phyloP scores from a whole-genome alignment of 1,140 invertebrate species.

The Zeugodacus cucurbitae region DNA sequence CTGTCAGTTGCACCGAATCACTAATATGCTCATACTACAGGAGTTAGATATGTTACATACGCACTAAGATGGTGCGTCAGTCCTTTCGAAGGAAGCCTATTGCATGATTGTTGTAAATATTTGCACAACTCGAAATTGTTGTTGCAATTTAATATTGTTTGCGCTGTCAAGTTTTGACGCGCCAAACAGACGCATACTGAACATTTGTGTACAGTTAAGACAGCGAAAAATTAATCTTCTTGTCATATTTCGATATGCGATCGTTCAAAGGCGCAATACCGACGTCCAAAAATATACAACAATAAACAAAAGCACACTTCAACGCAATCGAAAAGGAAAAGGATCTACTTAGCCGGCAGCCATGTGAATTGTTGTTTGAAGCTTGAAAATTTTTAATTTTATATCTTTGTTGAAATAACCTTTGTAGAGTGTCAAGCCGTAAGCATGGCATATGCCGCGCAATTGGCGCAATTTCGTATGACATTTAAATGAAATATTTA shows the following conservation, averaged over 20 bases:
- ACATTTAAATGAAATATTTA: constrained; percentile 17
- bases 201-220: not conserved
- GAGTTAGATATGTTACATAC: not conserved
- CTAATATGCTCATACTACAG: not conserved
- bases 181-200: not conserved
- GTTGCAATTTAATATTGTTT: constrained; percentile 1
- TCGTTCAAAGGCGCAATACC: not conserved
- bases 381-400: not conserved
- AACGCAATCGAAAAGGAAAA: not conserved
- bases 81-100: not conserved
- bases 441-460: not conserved
- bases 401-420: not conserved
- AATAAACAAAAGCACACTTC: not conserved
- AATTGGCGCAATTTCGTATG: not conserved
- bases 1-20: not conserved
- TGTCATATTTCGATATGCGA: constrained; percentile 5
- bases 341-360: not conserved
- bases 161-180: not conserved
- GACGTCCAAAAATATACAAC: not conserved
- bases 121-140: not conserved
- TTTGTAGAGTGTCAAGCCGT: no score
- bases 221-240: constrained; percentile 20
- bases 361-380: not conserved
- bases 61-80: not conserved
- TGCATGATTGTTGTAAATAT: not conserved